Evolutionary conservation across 2,113 vertebrate genomes (phyloP).

Genomic region (Mastomys coucha): DNA sequence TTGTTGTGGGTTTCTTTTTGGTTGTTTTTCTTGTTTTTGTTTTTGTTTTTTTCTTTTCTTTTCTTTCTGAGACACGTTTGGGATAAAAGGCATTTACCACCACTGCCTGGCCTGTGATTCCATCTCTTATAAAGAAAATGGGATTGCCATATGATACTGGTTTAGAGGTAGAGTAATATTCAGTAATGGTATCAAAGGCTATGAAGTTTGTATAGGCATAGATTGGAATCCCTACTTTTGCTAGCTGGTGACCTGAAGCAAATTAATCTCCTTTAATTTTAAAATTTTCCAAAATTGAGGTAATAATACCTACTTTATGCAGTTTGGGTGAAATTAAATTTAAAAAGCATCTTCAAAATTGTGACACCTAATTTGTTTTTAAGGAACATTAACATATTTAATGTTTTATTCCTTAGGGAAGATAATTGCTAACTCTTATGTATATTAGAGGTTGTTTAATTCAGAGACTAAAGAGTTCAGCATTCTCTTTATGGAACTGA

Average conservation of each 20-base stretch:
- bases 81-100: not conserved
- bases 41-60: too few species aligned
- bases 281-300: not conserved
- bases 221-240: not conserved
- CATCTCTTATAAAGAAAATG: not conserved
- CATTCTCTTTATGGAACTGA: slow-evolving; percentile 44
- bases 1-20: too few species aligned
- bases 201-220: not conserved
- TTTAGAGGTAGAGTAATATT: not conserved
- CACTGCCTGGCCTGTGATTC: not conserved
- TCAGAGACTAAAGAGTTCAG: not conserved
- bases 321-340: not conserved
- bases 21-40: too few species aligned
- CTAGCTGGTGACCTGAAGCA: not conserved
- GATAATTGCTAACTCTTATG: not conserved
- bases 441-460: not conserved
- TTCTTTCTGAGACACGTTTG: too few species aligned
- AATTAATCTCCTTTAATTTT: not conserved
- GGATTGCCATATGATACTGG: not conserved
- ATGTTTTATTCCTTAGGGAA: not conserved
- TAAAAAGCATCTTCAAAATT: not conserved
- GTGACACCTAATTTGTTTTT: not conserved
- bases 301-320: not conserved
- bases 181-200: not conserved
- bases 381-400: not conserved